Base-by-base conservation (phyloP, 2,888 invertebrate genomes). In the Dasysyrphus tricinctus region DNA sequence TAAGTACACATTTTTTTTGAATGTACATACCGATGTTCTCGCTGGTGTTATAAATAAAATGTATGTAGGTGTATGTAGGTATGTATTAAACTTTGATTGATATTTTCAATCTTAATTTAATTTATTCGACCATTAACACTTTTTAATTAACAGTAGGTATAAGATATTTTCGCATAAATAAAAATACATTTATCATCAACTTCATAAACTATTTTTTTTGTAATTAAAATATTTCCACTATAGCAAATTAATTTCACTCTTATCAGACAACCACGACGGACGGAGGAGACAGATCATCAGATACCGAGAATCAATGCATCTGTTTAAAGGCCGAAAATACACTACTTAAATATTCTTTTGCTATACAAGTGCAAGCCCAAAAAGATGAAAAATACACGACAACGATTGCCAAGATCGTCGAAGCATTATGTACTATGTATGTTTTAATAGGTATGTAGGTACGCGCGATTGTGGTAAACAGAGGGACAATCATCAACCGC, bases 391-490 rank as follows among this genome's bases (percentile, higher is more conserved):
- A 72, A 34, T 34, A 34, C 42, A 24, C 19, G 56, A 57, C 63
- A 72, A 9, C 75, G 75, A 75, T 70, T 80, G 80, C 75, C 75
- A 80, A 84, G 80, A 83, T 83, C 61, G 74, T 69, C 69, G 74
- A 51, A 69, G 32, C 67, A 67, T 37, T 34, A 24, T 19, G 0
- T 19, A 19, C 12, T 37, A 37, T 24, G 24, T 19, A 49, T 5
- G 47, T 3, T 19, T 3, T 19, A 19, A 19, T 37, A 37, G 5
- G 3, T 57, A 59, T 16, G 37, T 42, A 39, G 39, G 14, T 19
- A 37, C 49, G 67, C 44, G 49, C 34, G 67, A 49, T 14, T 67
- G 67, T 51, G 69, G 69, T 69, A 29, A 59, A 57, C 29, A 78
- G 51, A 54, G 44, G 44, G 54, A 70, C 24, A 32, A 19, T 19